Conservation (phyloP, 2,113 vertebrate genomes). For the Stigmatopora argus region DNA sequence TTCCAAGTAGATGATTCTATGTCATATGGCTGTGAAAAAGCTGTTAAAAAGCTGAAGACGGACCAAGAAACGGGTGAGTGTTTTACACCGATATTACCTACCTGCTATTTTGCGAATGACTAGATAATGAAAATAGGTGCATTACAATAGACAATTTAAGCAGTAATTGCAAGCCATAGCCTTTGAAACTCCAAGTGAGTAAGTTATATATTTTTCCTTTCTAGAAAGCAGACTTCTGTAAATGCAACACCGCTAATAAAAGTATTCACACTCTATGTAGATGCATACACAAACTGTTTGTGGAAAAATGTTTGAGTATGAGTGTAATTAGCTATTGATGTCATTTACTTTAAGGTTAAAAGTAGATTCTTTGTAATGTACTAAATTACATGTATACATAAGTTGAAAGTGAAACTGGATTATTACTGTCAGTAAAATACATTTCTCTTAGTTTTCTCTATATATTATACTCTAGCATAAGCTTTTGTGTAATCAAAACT, state of each 20-base stretch:
- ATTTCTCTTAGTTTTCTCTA: not conserved
- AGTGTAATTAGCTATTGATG: too few relatives aligned
- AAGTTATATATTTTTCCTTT: not conserved
- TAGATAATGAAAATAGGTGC: not conserved
- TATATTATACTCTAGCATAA: not conserved
- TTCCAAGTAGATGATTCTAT: constrained; percentile 2
- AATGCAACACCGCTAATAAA: not conserved
- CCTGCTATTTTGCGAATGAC: not conserved
- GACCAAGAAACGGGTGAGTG: constrained; percentile 5
- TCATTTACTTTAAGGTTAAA: too few relatives aligned
- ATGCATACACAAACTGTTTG: too few relatives aligned
- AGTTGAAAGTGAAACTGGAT: not conserved
- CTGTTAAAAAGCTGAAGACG: constrained; percentile 6
- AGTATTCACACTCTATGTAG: too few relatives aligned
- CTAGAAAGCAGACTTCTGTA: not conserved
- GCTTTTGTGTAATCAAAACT: not conserved
- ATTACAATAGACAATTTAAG: not conserved
- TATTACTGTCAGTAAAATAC: not conserved
- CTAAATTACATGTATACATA: not conserved
- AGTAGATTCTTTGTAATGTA: not conserved
- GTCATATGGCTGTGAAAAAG: constrained; percentile 1
- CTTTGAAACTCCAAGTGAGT: not conserved
- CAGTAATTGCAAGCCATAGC: not conserved
- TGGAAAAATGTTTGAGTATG: too few relatives aligned
- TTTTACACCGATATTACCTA: not conserved